A percentile compares a stretch with the other conserved stretches of the same genome.
phyloP scores from a whole-genome alignment of 2,888 invertebrate genomes.

The Melinopterus prodromus region DNA sequence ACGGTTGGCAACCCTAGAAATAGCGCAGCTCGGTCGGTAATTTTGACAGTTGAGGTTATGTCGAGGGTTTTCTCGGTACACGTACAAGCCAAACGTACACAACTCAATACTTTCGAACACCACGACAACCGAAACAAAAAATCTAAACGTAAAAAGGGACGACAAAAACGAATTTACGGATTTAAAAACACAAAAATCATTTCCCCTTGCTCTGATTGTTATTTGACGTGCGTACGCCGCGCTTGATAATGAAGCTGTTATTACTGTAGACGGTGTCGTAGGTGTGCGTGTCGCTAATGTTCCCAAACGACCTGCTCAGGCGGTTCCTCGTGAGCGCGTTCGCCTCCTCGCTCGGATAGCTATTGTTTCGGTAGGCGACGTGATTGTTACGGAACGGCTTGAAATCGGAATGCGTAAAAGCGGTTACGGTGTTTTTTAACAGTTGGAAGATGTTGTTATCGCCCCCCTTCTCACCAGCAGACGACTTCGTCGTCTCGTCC shows the following conservation, averaged over 20 bases:
- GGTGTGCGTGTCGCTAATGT: conserved; percentile 57
- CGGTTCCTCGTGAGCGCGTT: conserved; percentile 53
- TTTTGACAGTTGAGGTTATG: background rate
- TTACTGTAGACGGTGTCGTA: conserved; percentile 67
- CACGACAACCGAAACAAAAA: background rate
- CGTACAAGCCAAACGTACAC: background rate
- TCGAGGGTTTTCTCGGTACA: background rate
- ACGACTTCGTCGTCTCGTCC: conserved; percentile 24
- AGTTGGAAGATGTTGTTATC: conserved; percentile 48
- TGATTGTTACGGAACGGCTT: conserved; percentile 48
- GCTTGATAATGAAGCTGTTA: conserved; percentile 60
- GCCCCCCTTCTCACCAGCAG: conserved; percentile 16
- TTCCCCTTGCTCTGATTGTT: conserved; percentile 45
- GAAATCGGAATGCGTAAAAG: conserved; percentile 54
- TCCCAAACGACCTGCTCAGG: conserved; percentile 59
- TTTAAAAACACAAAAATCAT: background rate
- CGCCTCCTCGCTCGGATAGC: conserved; percentile 56
- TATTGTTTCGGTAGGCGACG: conserved; percentile 55
- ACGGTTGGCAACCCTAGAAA: background rate
- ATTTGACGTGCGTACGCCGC: conserved; percentile 53
- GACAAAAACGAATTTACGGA: background rate
- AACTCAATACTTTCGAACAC: background rate
- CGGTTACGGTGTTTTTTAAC: conserved; percentile 55
- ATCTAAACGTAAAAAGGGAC: background rate
- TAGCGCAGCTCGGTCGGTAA: background rate